Conservation (phyloP, 2,113 vertebrate genomes). For the Laticauda laticaudata region DNA sequence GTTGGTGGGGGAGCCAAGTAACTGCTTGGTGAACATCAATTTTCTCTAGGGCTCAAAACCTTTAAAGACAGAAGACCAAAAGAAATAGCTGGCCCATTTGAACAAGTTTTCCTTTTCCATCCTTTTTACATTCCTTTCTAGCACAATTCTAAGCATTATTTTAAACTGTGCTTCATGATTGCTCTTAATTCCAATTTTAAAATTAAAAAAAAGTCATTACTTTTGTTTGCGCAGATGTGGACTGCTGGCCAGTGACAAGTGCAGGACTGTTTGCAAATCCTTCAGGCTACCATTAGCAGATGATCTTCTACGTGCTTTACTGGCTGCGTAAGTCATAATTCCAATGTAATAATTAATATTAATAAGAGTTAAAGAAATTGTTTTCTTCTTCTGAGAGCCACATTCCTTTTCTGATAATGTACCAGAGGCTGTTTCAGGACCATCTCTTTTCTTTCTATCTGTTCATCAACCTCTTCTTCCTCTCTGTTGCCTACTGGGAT, state of each 20-base stretch:
- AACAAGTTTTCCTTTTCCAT: background rate
- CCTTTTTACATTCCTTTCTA: background rate
- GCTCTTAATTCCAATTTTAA: background rate
- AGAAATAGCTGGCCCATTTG: background rate
- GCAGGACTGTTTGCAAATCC: conserved; percentile 80
- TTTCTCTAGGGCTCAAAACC: background rate
- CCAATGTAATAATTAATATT: background rate
- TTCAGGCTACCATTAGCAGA: conserved; percentile 78
- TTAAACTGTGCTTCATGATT: background rate
- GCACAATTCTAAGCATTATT: background rate
- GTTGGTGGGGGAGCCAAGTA: background rate
- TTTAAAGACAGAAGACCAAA: background rate
- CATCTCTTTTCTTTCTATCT: background rate
- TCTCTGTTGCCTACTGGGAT: background rate
- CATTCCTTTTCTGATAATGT: background rate
- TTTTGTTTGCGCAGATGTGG: conserved; percentile 74
- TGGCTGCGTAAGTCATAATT: conserved; percentile 74
- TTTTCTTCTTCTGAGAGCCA: background rate
- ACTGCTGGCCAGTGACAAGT: conserved; percentile 69
- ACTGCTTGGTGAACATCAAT: background rate
- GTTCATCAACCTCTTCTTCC: background rate
- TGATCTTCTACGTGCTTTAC: conserved; percentile 74
- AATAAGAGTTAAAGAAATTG: background rate
- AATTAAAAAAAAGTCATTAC: conserved; percentile 14
- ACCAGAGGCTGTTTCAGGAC: background rate